Conservation (phyloP, 2,113 vertebrate genomes). For the Larimichthys polyactis region DNA sequence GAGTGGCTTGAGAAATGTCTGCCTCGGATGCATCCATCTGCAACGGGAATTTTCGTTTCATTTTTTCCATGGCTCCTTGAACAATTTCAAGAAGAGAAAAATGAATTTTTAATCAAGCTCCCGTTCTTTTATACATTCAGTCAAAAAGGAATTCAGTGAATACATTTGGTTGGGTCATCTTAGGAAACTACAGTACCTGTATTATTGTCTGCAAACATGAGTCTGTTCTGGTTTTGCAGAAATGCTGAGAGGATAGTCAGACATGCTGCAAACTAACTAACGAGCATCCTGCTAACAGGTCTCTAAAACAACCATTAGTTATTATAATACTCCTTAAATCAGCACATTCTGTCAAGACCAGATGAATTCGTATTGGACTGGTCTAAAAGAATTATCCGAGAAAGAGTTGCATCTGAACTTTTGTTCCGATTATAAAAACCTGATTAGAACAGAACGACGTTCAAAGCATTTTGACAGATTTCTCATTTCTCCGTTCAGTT, state of each 20-base stretch:
- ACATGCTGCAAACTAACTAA: neutral
- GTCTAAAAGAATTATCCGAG: conserved; percentile 13
- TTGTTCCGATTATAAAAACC: conserved; percentile 48
- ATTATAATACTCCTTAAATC: conserved; percentile 38
- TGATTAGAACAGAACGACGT: conserved; percentile 31
- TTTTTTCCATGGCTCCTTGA: conserved; percentile 43
- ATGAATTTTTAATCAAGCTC: conserved; percentile 27
- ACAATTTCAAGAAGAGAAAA: conserved; percentile 40
- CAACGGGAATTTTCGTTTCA: conserved; percentile 13
- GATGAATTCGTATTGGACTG: neutral
- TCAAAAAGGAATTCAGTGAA: conserved; percentile 4
- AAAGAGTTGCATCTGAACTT: conserved; percentile 41
- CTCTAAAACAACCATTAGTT: conserved; percentile 15
- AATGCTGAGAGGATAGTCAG: conserved; percentile 10
- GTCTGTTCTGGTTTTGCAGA: neutral
- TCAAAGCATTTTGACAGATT: conserved; percentile 37
- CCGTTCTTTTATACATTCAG: neutral
- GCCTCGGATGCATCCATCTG: conserved; percentile 18
- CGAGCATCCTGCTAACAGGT: neutral
- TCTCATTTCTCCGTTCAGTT: conserved; percentile 56
- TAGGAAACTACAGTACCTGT: neutral
- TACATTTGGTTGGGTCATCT: conserved; percentile 11
- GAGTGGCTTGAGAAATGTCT: conserved; percentile 12
- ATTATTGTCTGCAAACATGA: neutral
- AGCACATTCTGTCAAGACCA: conserved; percentile 34